phyloP scores from a whole-genome alignment of 2,888 invertebrate species.

The Hartigia nigra region DNA sequence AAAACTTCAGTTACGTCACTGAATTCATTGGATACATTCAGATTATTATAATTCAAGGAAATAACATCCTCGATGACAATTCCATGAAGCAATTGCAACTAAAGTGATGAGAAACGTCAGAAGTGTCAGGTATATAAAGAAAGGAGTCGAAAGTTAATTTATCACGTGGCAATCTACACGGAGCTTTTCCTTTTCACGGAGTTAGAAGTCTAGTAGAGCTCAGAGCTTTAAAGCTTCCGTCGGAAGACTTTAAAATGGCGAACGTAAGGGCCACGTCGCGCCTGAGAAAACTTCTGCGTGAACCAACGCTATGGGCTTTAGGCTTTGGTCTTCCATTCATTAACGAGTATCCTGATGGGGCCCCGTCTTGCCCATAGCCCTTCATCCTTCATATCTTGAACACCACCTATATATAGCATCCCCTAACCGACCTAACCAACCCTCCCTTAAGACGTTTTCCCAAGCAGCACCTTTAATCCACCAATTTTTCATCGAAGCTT shows the following conservation, averaged over 20 bases:
- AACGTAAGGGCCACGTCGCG: background rate
- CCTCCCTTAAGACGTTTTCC: conserved; percentile 10
- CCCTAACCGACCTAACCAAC: background rate
- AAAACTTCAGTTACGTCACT: background rate
- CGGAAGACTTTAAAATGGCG: background rate
- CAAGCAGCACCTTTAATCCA: conserved; percentile 26
- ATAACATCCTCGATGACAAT: background rate
- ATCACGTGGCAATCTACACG: background rate
- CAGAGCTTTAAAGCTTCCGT: background rate
- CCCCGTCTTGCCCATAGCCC: background rate
- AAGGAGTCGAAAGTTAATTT: background rate
- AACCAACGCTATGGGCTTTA: background rate
- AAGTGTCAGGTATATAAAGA: background rate
- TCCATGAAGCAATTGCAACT: background rate
- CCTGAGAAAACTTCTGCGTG: background rate
- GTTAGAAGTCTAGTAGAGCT: background rate
- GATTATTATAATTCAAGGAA: background rate
- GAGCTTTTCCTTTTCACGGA: background rate
- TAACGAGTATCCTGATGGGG: background rate
- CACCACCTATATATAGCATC: background rate
- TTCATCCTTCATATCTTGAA: background rate
- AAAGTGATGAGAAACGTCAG: background rate
- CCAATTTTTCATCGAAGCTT: conserved; percentile 31
- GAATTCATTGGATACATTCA: background rate
- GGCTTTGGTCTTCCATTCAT: background rate